Evolutionary conservation across 2,888 invertebrate species (phyloP).

Genomic region (Nomada hirtipes): DNA sequence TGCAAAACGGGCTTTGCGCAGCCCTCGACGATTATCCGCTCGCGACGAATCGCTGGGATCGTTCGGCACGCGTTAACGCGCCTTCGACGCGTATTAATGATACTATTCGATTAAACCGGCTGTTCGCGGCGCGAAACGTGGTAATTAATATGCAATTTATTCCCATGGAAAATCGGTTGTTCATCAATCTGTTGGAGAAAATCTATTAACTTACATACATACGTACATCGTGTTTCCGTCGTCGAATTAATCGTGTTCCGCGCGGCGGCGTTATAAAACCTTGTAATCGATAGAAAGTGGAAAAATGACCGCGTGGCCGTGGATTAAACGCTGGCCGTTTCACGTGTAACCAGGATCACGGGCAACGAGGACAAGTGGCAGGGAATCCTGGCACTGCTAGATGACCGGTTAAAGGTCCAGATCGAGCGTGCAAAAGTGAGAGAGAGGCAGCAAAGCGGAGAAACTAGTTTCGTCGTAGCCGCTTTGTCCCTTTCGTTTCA

Average conservation of each 20-base stretch:
- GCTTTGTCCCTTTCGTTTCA: slow-evolving; percentile 68
- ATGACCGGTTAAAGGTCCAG: slow-evolving; percentile 66
- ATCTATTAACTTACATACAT: slow-evolving; percentile 16
- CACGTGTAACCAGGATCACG: slow-evolving; percentile 5
- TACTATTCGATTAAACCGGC: slow-evolving; percentile 10
- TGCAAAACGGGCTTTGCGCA: slow-evolving; percentile 76
- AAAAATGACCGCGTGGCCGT: slow-evolving; percentile 12
- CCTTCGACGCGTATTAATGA: slow-evolving; percentile 37
- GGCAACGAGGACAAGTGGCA: slow-evolving; percentile 40
- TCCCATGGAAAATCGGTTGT: slow-evolving; percentile 30
- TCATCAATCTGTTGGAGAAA: slow-evolving; percentile 27
- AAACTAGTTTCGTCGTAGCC: slow-evolving; percentile 67
- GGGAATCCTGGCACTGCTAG: slow-evolving; percentile 56
- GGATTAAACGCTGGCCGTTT: slow-evolving; percentile 2
- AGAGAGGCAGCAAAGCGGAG: slow-evolving; percentile 38
- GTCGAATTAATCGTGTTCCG: background rate
- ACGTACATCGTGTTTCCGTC: slow-evolving; percentile 13
- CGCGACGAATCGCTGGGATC: slow-evolving; percentile 22
- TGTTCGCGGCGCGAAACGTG: slow-evolving; percentile 21
- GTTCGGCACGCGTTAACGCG: background rate
- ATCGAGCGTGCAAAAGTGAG: slow-evolving; percentile 21
- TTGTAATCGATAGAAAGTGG: slow-evolving; percentile 20
- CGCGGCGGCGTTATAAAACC: background rate
- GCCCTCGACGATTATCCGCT: slow-evolving; percentile 33
- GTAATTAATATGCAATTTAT: slow-evolving; percentile 40